These are phyloP conservation scores for Rhagologus leucostigma DNA, from an alignment of 2,113 vertebrate genomes.

Conservation along the genomic window DNA sequence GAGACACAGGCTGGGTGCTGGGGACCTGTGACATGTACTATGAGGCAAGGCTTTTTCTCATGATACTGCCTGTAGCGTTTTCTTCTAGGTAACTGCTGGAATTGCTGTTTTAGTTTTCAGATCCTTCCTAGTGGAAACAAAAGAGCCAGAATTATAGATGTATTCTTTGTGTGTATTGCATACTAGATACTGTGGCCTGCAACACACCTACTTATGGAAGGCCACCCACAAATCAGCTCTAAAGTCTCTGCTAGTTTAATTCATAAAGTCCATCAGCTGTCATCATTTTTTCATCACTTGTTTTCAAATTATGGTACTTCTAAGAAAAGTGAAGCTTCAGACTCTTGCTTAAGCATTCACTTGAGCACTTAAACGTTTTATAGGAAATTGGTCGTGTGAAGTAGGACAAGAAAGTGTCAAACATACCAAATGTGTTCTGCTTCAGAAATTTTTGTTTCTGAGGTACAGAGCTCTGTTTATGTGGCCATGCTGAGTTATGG, in stretches of 20 bases:
- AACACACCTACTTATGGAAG: neutral
- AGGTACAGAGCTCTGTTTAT: neutral
- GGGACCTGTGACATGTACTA: neutral
- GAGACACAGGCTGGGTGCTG: neutral
- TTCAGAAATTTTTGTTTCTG: neutral
- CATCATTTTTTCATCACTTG: neutral
- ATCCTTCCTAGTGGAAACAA: neutral
- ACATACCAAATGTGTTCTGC: neutral
- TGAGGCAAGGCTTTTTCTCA: neutral
- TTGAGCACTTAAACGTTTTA: neutral
- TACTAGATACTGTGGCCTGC: neutral
- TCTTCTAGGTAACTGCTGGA: neutral
- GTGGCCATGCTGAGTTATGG: neutral
- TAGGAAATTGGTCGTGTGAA: neutral
- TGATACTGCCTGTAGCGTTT: neutral
- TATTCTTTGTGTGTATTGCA: neutral
- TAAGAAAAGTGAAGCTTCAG: neutral
- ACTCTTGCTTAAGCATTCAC: neutral
- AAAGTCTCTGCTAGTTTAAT: neutral
- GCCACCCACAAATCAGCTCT: neutral
- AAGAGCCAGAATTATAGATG: neutral
- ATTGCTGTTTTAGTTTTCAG: neutral
- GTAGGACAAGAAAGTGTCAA: neutral
- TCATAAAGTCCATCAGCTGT: neutral
- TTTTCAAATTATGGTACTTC: neutral